Evolutionary conservation across 2,113 vertebrate species (phyloP), one percentile per base, ranked within the genome.

Genomic region (Pongo pygmaeus): DNA sequence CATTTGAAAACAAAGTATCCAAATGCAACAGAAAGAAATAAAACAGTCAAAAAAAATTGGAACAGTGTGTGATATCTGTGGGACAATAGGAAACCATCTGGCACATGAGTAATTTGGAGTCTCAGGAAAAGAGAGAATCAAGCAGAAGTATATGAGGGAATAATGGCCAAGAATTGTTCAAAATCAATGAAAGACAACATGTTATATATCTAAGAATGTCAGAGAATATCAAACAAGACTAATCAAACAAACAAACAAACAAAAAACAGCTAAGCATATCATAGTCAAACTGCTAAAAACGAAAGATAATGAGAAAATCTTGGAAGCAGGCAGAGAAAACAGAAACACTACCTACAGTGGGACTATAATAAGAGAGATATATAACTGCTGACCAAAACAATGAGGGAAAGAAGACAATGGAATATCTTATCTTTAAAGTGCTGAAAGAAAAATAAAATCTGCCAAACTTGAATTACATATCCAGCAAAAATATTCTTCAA

Each of bases 11-110:
- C 2, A 46, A 96, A 93, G 12, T 25, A 93, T 67, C 18, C 32
- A 93, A 87, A 86, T 78, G 14, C 80, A 96, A 81, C 4, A 91
- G 52, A 90, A 77, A 84, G 50, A 92, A 93, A 96, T 18, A 74
- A 79, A 85, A 61, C 14, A 91, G 23, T 23, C 17, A 2, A 50
- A 50, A 48, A 84, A 75, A 55, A 91, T 30, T 81, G 27, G 17
- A 91, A 79, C 22, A 50, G 1, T 35, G 25, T 40, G 55, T 84
- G 20, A 61, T 78, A 89, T 79, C 27, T 89, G 50, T 83, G 81
- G 8, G 43, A 90, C 27, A 91, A 89, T 0, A 89, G 35, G 23
- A 96, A 97, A 74, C 9, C 10, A 95, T 83, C 50, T 78, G 38
- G 20, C 25, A 55, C 32, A 67, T 50, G 59, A 84, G 25, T 84